Base-by-base conservation (phyloP, 2,888 invertebrate species). In the Caenorhabditis imperialis region DNA sequence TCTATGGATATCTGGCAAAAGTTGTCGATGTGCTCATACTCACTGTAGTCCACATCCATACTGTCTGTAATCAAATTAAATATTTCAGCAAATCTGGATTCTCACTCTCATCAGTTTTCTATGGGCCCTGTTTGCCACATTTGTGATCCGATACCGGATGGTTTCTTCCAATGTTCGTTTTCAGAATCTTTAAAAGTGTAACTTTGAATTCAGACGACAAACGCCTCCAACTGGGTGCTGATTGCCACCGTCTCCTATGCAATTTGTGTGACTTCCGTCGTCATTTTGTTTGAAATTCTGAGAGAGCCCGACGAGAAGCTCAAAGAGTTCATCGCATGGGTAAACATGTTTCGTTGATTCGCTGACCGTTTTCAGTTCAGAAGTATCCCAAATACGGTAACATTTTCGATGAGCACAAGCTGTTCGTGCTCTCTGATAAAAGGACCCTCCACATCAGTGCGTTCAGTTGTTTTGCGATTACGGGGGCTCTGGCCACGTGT, bases 351-450 rank as follows among this genome's bases (percentile, higher is more conserved):
- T 4, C 38, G 4, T 16, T 38, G 12, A 12, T 14, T 4, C 7
- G 16, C n/a, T 4, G 4, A 38, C 6, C 3, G 3, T 14, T 14
- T 38, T 16, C 3, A 4, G 16, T 60, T 25, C 48, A 63, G 63
- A 63, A 55, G 40, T 63, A 63, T 27, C 63, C 63, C n/a, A 63
- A 63, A 33, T 63, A 63, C 22, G 25, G 4, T 20, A 20, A 30
- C 3, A 16, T 63, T 18, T 30, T 48, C 1, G 38, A 38, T 18
- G 16, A 48, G 23, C 30, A 65, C 37, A 38, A 22, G 22, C 48
- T 57, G n/a, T 22, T 62, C 25, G 20, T 65, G n/a, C 50, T 65
- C 16, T 33, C 54, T 7, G 65, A 65, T n/a, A 55, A 55, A 25
- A 40, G 33, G 12, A 48, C 30, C 8, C 48, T 48, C 22, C 48